Percentiles rank a stretch among this genome's conserved stretches.
Evolutionary conservation across 1,140 invertebrate genomes (phyloP).

Genomic region (Pteromalus puparum): DNA sequence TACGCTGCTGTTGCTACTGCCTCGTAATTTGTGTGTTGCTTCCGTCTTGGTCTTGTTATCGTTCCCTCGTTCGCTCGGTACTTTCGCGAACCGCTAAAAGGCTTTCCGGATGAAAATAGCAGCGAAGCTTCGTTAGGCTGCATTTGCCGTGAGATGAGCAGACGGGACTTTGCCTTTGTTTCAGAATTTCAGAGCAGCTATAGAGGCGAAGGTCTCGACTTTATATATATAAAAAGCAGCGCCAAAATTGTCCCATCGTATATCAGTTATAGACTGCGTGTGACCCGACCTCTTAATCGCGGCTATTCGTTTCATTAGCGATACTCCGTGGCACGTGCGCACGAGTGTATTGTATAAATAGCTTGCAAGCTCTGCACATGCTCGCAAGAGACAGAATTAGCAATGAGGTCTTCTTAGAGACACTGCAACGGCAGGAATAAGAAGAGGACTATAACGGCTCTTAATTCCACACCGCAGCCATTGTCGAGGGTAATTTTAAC

Average conservation of each 20-base stretch:
- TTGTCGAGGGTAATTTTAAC: conserved; percentile 29
- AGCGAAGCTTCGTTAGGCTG: background rate
- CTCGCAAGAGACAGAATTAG: background rate
- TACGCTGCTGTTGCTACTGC: background rate
- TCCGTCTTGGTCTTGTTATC: background rate
- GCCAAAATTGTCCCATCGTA: too few species aligned
- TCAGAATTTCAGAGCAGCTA: background rate
- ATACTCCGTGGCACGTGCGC: background rate
- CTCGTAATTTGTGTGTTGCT: background rate
- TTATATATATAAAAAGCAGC: too few species aligned
- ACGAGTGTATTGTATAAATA: conserved; percentile 10
- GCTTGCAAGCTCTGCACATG: background rate
- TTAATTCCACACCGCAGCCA: conserved; percentile 11
- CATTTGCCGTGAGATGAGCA: background rate
- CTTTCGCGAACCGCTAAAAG: background rate
- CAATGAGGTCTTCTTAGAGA: conserved; percentile 4
- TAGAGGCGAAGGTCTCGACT: too few species aligned
- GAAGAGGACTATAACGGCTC: background rate
- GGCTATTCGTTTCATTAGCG: conserved; percentile 32
- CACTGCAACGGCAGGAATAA: background rate
- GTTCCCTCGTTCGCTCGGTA: background rate
- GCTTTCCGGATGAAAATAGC: conserved; percentile 3
- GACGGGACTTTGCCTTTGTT: background rate
- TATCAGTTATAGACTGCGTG: too few species aligned
- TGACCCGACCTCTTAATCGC: too few species aligned